Evolutionary conservation across 2,113 vertebrate species (phyloP), one percentile per base, ranked within the genome.

Genomic region (Clupea harengus): DNA sequence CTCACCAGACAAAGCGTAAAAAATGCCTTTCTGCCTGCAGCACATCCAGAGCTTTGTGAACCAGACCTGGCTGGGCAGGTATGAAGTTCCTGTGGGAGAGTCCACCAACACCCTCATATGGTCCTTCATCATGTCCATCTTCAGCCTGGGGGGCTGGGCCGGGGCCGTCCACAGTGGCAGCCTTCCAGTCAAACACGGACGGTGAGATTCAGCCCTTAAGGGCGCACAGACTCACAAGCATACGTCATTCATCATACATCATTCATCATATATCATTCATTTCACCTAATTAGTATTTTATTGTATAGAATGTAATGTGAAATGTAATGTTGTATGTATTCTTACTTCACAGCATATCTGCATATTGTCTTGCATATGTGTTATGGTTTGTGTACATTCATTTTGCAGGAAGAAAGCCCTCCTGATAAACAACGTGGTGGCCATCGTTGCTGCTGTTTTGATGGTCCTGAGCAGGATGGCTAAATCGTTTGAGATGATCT

Each of bases 401-500:
- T 72, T 13, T 91, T 92, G 44, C 90, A 96, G 96, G 91, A 96
- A 96, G 92, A 96, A 95, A 84, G 52, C 92, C 54, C 91, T 96
- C 28, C 82, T 96, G 64, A 83, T 94, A 1, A 92, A 93, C 89
- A 95, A 95, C 20, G 64, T 93, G 18, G 94, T 95, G 87, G 93
- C 92, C 1, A 78, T 96, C 5, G 72, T 94, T 50, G 93, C 95
- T 0, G 94, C 95, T 28, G 1, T 92, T 82, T 85, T 96, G 78
- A 94, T 96, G 95, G 81, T 93, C 22, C 87, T 95, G 89, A 95
- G 95, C 84, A 89, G 82, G 10, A 84, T 82, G 32, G 93, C 92
- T n/a, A 91, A 89, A 18, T 96, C 95, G 20, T 96, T 95, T 91
- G 95, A 96, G 92, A 96, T 96, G 94, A 93, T 96, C 83, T 86